Percentiles rank a stretch among this genome's conserved stretches.
Conservation (phyloP, 2,888 invertebrate genomes). For the Amblyjoppa fuscipennis region DNA sequence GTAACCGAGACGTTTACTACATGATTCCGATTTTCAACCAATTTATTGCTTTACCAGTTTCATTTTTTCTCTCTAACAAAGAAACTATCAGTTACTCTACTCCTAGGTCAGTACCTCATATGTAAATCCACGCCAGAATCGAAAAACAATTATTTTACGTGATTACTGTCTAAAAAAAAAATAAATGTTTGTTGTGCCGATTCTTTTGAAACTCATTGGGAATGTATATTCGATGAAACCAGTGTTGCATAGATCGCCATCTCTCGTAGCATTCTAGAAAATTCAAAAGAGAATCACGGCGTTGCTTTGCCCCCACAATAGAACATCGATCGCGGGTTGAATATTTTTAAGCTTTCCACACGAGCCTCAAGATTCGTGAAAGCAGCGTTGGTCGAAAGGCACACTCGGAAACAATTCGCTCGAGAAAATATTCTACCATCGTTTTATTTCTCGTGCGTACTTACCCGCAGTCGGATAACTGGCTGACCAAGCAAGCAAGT, state of each 20-base stretch:
- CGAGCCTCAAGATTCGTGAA: not conserved
- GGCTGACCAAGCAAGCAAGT: not conserved
- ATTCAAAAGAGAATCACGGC: not conserved
- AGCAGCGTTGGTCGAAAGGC: not conserved
- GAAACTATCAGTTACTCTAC: no score
- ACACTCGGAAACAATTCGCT: not conserved
- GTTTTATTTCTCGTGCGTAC: not conserved
- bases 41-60: no score
- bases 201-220: not conserved
- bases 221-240: not conserved
- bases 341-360: not conserved
- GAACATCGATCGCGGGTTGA: not conserved
- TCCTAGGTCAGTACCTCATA: no score
- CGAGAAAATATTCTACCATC: not conserved
- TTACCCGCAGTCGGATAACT: conserved; percentile 8
- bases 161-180: not conserved
- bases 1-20: no score
- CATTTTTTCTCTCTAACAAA: no score
- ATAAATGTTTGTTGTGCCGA: not conserved
- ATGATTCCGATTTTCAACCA: no score
- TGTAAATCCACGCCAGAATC: not conserved
- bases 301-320: not conserved
- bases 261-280: not conserved
- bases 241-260: not conserved
- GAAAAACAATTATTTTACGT: not conserved